phyloP scores from a whole-genome alignment of 2,113 vertebrate species.

The Leptosomus discolor region DNA sequence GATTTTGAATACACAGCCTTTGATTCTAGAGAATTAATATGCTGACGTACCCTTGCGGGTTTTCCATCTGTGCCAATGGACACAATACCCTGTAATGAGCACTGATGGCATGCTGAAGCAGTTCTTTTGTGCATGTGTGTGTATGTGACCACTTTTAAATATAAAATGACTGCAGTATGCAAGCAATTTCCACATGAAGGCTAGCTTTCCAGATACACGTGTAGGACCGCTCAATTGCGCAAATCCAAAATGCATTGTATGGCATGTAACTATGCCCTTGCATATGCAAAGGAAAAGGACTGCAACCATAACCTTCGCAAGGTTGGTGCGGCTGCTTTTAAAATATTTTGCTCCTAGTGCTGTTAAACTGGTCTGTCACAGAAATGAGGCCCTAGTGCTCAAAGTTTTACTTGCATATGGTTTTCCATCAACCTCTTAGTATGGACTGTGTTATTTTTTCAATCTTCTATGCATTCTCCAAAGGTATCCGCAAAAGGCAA shows the following conservation, averaged over 20 bases:
- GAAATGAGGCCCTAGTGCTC: background rate
- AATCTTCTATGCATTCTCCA: background rate
- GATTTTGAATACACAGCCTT: background rate
- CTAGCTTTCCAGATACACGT: background rate
- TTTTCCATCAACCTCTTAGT: background rate
- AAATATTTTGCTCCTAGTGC: background rate
- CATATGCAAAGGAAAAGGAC: background rate
- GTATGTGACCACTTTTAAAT: slow-evolving; percentile 8
- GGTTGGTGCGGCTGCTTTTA: background rate
- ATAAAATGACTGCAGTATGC: background rate
- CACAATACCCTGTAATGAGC: slow-evolving; percentile 41
- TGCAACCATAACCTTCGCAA: background rate
- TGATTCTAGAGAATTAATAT: background rate
- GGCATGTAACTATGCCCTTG: background rate
- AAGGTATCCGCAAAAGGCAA: background rate
- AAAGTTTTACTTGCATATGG: background rate
- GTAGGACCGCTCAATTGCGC: background rate
- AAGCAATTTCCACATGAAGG: background rate
- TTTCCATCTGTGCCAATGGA: slow-evolving; percentile 21
- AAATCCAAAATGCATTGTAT: background rate
- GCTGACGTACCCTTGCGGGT: background rate
- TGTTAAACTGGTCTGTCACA: background rate
- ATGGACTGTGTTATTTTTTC: background rate
- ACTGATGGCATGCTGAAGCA: background rate
- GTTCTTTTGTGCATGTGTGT: slow-evolving; percentile 13